These are phyloP conservation scores for Matsumurasca onukii DNA, from an alignment of 1,140 invertebrate genomes.

Conservation along the genomic window DNA sequence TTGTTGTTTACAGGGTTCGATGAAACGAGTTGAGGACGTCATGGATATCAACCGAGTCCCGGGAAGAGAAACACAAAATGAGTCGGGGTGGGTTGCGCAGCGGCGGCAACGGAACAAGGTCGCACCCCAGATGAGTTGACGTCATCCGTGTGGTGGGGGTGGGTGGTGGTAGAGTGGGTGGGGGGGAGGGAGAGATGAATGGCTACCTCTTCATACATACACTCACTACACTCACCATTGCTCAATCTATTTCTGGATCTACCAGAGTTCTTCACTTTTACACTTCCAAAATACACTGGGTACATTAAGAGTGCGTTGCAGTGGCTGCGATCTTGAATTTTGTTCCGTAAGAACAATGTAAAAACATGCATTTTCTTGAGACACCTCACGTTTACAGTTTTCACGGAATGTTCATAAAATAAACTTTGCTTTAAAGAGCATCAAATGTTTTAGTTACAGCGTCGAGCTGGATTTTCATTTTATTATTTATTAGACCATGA, in stretches of 20 bases:
- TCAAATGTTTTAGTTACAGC: no score
- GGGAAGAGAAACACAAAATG: not conserved
- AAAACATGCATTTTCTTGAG: no score
- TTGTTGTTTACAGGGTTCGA: no score
- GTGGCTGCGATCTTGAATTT: no score
- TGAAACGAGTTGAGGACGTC: not conserved
- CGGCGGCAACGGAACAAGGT: not conserved
- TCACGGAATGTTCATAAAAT: no score
- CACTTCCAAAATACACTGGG: no score
- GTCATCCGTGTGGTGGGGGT: not conserved
- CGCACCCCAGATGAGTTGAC: not conserved
- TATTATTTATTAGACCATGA: no score
- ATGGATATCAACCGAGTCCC: not conserved
- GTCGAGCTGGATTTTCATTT: no score
- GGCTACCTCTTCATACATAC: not conserved
- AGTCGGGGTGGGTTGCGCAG: not conserved
- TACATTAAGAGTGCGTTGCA: no score
- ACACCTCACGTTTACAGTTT: no score
- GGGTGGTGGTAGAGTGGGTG: not conserved
- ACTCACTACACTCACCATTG: not conserved
- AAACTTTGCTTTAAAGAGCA: no score
- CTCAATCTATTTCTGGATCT: not conserved
- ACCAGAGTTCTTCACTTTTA: not conserved
- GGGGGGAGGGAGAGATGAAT: not conserved
- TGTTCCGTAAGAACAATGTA: no score